Conservation (phyloP, 2,888 invertebrate genomes). For the Chymomyza fuscimana region DNA sequence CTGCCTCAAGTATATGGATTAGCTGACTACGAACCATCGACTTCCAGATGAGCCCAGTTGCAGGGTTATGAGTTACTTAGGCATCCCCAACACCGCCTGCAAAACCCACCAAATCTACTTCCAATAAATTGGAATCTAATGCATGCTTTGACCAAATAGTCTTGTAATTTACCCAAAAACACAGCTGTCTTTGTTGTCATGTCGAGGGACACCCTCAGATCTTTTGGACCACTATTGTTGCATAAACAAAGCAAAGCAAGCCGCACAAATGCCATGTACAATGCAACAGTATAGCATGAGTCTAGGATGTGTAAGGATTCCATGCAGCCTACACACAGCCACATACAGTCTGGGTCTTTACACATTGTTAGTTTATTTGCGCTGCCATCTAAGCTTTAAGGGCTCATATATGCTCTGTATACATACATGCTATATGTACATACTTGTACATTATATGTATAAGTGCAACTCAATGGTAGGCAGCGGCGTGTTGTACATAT, state of each 20-base stretch:
- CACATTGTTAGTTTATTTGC: conserved; percentile 45
- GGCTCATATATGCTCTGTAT: conserved; percentile 23
- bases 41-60: too few relatives aligned
- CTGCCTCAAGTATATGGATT: too few relatives aligned
- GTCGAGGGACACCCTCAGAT: neutral
- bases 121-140: too few relatives aligned
- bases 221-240: neutral
- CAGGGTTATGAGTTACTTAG: too few relatives aligned
- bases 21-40: too few relatives aligned
- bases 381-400: conserved; percentile 55
- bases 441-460: conserved; percentile 16
- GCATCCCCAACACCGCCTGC: too few relatives aligned
- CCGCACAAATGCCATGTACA: neutral
- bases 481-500: conserved; percentile 43
- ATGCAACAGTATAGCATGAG: neutral
- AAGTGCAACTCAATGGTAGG: conserved; percentile 39
- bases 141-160: neutral
- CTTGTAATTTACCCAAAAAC: neutral
- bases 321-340: too few relatives aligned
- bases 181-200: neutral
- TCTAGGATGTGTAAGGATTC: neutral
- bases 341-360: neutral
- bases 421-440: conserved; percentile 9
- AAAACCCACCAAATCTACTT: too few relatives aligned
- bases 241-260: neutral